A percentile compares a stretch with the other conserved stretches of the same genome.
phyloP scores from a whole-genome alignment of 92 coral and sea anemone genomes.

The Phenganax stokvisi region DNA sequence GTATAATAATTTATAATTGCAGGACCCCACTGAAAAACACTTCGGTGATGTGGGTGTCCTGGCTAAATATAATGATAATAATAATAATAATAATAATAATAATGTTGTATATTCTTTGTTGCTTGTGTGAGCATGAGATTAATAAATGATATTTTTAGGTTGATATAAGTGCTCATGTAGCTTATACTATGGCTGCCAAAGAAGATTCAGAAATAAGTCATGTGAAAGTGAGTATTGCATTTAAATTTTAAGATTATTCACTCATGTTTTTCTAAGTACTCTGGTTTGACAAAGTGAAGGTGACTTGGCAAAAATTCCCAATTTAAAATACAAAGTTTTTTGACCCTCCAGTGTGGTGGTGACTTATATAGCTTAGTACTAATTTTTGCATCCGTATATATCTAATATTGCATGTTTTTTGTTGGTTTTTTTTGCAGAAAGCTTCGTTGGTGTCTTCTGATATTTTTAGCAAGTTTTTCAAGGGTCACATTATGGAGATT shows the following conservation, averaged over 20 bases:
- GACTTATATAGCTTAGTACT: not conserved
- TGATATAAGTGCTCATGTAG: slow-evolving; percentile 84
- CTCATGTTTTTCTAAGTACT: no score
- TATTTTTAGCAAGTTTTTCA: slow-evolving; percentile 85
- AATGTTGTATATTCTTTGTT: no score
- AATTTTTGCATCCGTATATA: not conserved
- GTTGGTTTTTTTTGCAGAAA: slow-evolving; percentile 54
- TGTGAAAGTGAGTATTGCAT: slow-evolving; percentile 57
- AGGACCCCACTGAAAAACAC: no score
- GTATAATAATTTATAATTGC: no score
- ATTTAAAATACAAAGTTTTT: no score
- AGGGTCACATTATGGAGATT: slow-evolving; percentile 94
- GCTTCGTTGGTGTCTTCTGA: slow-evolving; percentile 95
- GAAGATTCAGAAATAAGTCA: slow-evolving; percentile 78
- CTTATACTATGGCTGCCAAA: slow-evolving; percentile 81
- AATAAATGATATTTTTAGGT: slow-evolving; percentile 40
- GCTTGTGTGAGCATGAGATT: no score
- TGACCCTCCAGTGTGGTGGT: not conserved
- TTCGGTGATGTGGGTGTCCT: no score
- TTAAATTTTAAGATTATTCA: no score
- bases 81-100: no score
- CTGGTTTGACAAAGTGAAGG: no score
- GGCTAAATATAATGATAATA: no score
- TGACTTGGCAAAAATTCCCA: no score
- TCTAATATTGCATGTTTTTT: not conserved